Evolutionary conservation across 2,797 vertebrate genomes (phyloP).

Genomic region (Neomorphus geoffroyi): DNA sequence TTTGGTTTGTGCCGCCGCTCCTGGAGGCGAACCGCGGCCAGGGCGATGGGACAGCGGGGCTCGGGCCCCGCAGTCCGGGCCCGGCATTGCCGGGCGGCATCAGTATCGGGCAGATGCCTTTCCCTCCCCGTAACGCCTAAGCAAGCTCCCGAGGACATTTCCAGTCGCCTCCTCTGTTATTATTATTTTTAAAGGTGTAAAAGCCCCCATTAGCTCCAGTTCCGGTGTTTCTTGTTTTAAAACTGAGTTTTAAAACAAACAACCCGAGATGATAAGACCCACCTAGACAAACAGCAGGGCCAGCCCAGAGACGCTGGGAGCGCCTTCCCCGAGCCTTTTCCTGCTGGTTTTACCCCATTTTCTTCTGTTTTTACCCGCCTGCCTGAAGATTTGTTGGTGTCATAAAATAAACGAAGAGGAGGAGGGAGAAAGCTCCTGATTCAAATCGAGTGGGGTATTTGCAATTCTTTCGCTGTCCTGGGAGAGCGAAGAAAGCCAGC

Average conservation of each 20-base stretch:
- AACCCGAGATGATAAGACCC: conserved; percentile 42
- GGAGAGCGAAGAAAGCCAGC: not conserved
- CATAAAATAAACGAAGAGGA: not conserved
- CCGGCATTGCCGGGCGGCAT: not conserved
- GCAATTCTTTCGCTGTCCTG: not conserved
- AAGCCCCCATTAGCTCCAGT: conserved; percentile 24
- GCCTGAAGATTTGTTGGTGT: not conserved
- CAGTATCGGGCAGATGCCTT: not conserved
- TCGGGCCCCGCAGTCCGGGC: not conserved
- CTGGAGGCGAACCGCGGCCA: not conserved
- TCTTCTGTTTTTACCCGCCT: not conserved
- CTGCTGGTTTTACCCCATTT: not conserved
- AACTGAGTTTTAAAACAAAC: conserved; percentile 62
- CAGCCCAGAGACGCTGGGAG: not conserved
- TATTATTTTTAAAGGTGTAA: conserved; percentile 33
- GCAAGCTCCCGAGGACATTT: not conserved
- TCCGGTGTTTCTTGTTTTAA: conserved; percentile 49
- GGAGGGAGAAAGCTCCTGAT: not conserved
- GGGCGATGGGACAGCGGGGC: not conserved
- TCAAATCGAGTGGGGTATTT: not conserved
- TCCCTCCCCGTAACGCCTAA: not conserved
- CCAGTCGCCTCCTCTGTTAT: not conserved
- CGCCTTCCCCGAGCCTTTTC: not conserved
- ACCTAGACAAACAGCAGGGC: conserved; percentile 37
- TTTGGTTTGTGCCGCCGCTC: not conserved